phyloP scores from a whole-genome alignment of 2,797 vertebrate species.

The Rallus crepitans region DNA sequence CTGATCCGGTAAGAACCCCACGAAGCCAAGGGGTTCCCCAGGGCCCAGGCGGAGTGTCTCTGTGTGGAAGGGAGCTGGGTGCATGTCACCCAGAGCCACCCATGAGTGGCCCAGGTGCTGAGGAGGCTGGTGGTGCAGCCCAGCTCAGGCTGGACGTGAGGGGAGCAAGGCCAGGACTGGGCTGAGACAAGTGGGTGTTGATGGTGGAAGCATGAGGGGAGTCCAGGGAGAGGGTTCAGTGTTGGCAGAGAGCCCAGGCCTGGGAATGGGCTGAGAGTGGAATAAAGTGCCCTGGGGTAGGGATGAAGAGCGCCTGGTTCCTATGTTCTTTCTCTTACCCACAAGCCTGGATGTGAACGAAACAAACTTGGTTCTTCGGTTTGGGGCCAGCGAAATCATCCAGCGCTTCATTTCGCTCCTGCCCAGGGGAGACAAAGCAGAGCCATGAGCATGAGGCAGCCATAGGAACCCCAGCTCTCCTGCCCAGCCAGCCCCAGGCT shows the following conservation, averaged over 20 bases:
- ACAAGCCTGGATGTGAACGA: conserved; percentile 89
- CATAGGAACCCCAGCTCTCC: background rate
- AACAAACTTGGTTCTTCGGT: conserved; percentile 92
- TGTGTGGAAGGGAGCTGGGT: fast-evolving
- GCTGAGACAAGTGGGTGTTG: background rate
- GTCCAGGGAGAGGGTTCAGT: background rate
- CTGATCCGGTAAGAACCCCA: background rate
- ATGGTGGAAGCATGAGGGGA: background rate
- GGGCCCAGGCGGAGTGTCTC: fast-evolving
- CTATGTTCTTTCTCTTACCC: conserved; percentile 78
- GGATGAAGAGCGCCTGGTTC: background rate
- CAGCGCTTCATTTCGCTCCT: conserved; percentile 97
- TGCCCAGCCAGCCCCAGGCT: background rate
- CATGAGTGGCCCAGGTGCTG: background rate
- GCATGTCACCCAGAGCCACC: fast-evolving
- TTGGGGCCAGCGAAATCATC: conserved; percentile 93
- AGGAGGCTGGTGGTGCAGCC: background rate
- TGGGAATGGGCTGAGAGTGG: background rate
- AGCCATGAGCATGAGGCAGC: background rate
- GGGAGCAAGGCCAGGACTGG: background rate
- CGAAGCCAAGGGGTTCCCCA: background rate
- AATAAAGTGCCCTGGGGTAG: background rate
- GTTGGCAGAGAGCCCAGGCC: background rate
- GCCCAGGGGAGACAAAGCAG: background rate
- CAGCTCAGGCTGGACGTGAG: background rate